A percentile compares a stretch with the other conserved stretches of the same genome.
phyloP scores from a whole-genome alignment of 2,888 invertebrate genomes.

The Cheilosia vernalis region DNA sequence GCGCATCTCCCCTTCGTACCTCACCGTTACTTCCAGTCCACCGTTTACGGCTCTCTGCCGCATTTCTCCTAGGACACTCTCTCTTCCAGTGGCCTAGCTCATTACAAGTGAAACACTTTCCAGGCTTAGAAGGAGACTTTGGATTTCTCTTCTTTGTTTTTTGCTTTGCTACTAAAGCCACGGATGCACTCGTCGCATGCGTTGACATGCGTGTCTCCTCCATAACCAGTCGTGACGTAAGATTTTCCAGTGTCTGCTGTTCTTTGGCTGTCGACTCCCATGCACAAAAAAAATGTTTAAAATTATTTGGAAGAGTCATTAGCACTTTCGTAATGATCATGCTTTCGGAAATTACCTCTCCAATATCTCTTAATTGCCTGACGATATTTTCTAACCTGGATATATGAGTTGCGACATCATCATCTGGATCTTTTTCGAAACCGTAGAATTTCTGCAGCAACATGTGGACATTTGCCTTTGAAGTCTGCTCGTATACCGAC shows the following conservation, averaged over 20 bases:
- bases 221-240: slow-evolving; percentile 72
- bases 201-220: slow-evolving; percentile 72
- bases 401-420: slow-evolving; percentile 50
- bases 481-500: slow-evolving; percentile 77
- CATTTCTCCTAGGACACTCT: slow-evolving; percentile 46
- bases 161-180: slow-evolving; percentile 30
- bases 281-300: slow-evolving; percentile 75
- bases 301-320: slow-evolving; percentile 74
- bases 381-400: slow-evolving; percentile 43
- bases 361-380: slow-evolving; percentile 61
- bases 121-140: slow-evolving; percentile 9
- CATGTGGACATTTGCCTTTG: slow-evolving; percentile 78
- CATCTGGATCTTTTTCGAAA: slow-evolving; percentile 57
- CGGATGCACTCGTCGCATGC: slow-evolving; percentile 16
- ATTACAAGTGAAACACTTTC: slow-evolving; percentile 72
- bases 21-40: neutral
- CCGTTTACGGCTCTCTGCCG: neutral
- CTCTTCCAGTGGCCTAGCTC: slow-evolving; percentile 69
- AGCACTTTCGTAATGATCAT: slow-evolving; percentile 76
- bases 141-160: slow-evolving; percentile 6
- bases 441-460: slow-evolving; percentile 77
- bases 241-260: slow-evolving; percentile 76
- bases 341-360: slow-evolving; percentile 60
- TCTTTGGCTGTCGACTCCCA: slow-evolving; percentile 42
- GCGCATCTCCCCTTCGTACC: neutral